Base-by-base conservation (phyloP, 2,113 vertebrate genomes). In the Odobenus rosmarus region DNA sequence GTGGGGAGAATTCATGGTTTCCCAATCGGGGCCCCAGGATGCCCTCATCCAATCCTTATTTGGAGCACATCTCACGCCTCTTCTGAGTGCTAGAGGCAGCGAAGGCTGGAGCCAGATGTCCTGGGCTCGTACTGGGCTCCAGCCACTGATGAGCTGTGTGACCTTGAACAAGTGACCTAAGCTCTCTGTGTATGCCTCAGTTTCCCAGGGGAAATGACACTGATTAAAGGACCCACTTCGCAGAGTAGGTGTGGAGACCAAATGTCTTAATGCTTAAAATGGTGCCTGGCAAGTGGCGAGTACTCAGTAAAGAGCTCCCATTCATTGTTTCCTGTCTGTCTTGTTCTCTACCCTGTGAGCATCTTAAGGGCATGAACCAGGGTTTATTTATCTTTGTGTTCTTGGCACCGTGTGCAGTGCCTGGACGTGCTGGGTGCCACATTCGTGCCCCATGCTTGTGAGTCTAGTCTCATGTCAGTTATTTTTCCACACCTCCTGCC, bases 311-410 rank as follows among this genome's bases (percentile, higher is more conserved):
- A 12, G 33, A 15, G 18, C 33, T 36, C 26, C 33, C 46, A 10
- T 36, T 26, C 6, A 26, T 4, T 92, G 59, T 93, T 69, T 19
- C 36, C 57, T 16, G 14, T 67, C 83, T 80, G 57, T 31, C 83
- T 76, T 55, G 16, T 16, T 16, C 12, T 76, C 62, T 69, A 7
- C 59, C 9, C 39, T 0, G 0, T 16, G 59, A 57, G 71, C 28
- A 11, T 64, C 89, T 72, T 49, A 62, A 90, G 83, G 79, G 71
- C 64, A 71, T 1, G 59, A 42, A 33, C 36, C n/a, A 59, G 61
- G 51, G 59, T 93, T 72, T 81, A 46, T 88, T 88, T 72, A 21
- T 64, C 81, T 86, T 16, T 31, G 28, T 79, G 89, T 69, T 95
- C 62, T 74, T 91, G 94, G 92, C 31, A n/a, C 16, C 31, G 28